phyloP scores from a whole-genome alignment of 2,888 invertebrate species.

The Callyntrura sp. region DNA sequence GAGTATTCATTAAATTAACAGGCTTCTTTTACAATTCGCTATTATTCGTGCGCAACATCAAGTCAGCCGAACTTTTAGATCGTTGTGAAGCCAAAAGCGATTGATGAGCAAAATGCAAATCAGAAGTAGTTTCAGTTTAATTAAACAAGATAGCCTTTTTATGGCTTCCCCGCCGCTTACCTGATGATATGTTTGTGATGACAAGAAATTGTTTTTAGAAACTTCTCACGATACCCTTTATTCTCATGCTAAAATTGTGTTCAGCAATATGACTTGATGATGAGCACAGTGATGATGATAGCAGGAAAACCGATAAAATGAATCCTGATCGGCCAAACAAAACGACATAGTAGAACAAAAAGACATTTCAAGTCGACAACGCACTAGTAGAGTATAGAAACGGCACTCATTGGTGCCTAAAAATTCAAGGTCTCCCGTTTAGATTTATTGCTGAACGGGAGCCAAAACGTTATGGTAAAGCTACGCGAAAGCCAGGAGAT shows the following conservation, averaged over 20 bases:
- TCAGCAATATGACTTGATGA: no score
- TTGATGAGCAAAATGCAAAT: no score
- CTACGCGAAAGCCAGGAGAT: background rate
- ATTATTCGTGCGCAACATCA: background rate
- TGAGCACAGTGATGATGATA: conserved; percentile 10
- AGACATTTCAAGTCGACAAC: no score
- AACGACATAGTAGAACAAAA: conserved; percentile 14
- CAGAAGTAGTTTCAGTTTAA: background rate
- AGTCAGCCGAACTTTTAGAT: background rate
- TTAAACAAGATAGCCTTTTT: conserved; percentile 22
- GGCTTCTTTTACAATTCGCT: background rate
- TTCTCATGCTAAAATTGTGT: no score
- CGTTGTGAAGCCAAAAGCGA: no score
- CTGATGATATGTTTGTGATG: no score
- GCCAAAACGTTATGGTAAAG: conserved; percentile 56
- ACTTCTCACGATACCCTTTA: no score
- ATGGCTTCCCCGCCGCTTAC: no score
- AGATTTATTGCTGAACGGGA: conserved; percentile 71
- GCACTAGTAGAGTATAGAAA: conserved; percentile 31
- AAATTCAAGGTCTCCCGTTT: conserved; percentile 55
- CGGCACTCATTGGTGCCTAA: conserved; percentile 59
- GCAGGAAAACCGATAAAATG: background rate
- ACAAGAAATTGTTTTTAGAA: no score
- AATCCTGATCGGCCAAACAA: conserved; percentile 29
- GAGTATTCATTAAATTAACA: conserved; percentile 17